Percentiles rank a stretch among this genome's conserved stretches.
These are phyloP conservation scores for Diadromus collaris DNA, from an alignment of 2,888 invertebrate species.

Conservation along the genomic window DNA sequence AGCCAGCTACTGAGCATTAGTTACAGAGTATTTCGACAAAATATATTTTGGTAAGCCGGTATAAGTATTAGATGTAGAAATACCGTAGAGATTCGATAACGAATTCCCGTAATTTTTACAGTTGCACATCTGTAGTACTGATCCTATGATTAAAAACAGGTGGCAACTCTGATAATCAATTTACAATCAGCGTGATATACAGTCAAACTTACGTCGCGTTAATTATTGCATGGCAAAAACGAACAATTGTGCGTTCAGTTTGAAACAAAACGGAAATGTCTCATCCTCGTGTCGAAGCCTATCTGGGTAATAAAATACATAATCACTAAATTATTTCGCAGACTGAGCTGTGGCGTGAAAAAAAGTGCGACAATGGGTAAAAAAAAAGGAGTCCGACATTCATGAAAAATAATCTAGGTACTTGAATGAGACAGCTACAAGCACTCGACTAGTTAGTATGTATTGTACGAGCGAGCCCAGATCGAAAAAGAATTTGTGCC, in stretches of 20 bases:
- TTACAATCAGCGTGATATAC: background rate
- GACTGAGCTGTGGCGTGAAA: background rate
- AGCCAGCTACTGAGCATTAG: background rate
- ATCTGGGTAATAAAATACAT: background rate
- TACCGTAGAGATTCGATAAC: too few species aligned
- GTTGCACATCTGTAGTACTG: too few species aligned
- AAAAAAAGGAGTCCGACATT: too few species aligned
- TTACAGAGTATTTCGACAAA: background rate
- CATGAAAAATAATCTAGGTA: too few species aligned
- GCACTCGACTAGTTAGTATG: too few species aligned
- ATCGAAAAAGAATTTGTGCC: too few species aligned
- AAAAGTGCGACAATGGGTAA: too few species aligned
- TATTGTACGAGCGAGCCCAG: too few species aligned
- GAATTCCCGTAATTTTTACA: too few species aligned
- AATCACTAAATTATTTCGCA: too few species aligned
- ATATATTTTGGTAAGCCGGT: background rate
- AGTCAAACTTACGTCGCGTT: background rate
- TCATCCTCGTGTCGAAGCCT: background rate
- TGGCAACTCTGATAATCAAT: background rate
- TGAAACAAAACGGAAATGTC: background rate
- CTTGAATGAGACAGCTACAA: too few species aligned
- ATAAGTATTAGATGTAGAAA: background rate
- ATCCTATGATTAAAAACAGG: background rate
- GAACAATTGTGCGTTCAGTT: background rate
- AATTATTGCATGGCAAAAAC: background rate